A percentile compares a stretch with the other conserved stretches of the same genome.
phyloP scores from a whole-genome alignment of 2,113 vertebrate genomes.

The Panthera uncia region DNA sequence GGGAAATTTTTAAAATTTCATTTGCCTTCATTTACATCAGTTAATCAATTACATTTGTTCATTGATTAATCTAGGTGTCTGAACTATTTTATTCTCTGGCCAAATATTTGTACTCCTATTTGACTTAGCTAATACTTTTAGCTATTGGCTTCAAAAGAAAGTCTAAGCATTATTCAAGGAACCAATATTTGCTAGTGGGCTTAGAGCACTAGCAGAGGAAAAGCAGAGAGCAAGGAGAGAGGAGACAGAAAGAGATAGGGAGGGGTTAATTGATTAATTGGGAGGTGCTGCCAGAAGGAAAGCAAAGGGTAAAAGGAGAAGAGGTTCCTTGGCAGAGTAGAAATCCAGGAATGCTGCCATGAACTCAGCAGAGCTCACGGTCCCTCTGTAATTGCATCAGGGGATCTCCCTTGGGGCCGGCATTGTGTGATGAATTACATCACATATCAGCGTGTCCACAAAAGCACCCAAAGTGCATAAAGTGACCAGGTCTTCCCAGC shows the following conservation, averaged over 20 bases:
- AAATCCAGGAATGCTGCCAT: rapidly evolving
- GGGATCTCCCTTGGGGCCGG: rapidly evolving
- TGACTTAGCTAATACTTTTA: not conserved
- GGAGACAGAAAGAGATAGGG: not conserved
- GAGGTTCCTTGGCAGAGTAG: too few species aligned
- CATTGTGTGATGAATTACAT: not conserved
- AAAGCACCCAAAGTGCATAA: not conserved
- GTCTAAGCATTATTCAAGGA: not conserved
- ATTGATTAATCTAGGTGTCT: not conserved
- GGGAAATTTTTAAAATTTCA: not conserved
- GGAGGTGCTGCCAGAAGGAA: not conserved
- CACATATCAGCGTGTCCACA: too few species aligned
- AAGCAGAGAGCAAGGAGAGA: too few species aligned
- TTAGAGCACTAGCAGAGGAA: not conserved
- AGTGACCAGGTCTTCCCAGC: too few species aligned
- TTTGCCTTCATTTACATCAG: not conserved
- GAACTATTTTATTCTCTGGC: not conserved
- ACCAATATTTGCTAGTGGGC: not conserved
- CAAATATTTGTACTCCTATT: not conserved
- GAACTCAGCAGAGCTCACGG: not conserved
- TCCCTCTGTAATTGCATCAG: too few species aligned
- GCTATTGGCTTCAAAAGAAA: not conserved
- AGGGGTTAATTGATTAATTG: not conserved
- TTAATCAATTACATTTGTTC: not conserved
- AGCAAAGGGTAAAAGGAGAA: not conserved